Evolutionary conservation across 2,113 vertebrate genomes (phyloP).

Genomic region (Cygnus buccinator): DNA sequence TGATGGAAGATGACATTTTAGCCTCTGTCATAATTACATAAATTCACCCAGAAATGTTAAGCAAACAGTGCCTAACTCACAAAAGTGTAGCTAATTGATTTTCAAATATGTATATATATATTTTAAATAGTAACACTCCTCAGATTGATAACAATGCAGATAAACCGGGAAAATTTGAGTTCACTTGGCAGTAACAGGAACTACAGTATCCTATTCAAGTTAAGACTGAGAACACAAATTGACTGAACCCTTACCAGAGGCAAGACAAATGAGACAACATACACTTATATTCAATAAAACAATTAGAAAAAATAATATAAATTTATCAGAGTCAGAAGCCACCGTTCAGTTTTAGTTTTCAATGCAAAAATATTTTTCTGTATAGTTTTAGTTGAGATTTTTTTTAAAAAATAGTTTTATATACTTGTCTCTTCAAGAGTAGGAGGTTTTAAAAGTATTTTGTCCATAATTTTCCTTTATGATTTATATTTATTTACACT

Average conservation of each 20-base stretch:
- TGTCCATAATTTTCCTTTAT: not conserved
- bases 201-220: not conserved
- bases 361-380: not conserved
- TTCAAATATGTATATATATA: not conserved
- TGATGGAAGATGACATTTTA: constrained; percentile 8
- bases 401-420: not conserved
- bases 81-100: not conserved
- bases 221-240: not conserved
- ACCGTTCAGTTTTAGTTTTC: not conserved
- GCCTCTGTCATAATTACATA: not conserved
- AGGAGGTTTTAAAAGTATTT: not conserved
- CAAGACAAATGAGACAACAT: not conserved
- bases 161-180: not conserved
- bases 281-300: not conserved
- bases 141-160: not conserved
- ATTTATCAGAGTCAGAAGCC: not conserved
- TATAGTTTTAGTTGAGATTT: not conserved
- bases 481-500: not conserved
- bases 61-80: constrained; percentile 1
- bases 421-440: not conserved
- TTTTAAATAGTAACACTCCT: not conserved
- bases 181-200: not conserved
- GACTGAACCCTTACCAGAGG: not conserved
- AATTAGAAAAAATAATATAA: not conserved
- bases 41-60: not conserved